phyloP scores from a whole-genome alignment of 2,888 invertebrate species.

The Stenichneumon culpator region DNA sequence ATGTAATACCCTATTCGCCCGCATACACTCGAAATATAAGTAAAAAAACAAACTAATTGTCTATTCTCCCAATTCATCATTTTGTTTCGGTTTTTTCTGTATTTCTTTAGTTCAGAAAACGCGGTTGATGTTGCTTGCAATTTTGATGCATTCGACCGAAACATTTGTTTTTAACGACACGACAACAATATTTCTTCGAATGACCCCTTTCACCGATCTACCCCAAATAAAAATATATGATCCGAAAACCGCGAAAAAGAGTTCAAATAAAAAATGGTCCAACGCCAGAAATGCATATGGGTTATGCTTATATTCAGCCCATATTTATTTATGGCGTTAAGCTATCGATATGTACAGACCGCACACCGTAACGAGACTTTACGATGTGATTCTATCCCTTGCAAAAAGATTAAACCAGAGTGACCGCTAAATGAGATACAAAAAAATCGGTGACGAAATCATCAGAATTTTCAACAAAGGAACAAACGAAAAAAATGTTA shows the following conservation, averaged over 20 bases:
- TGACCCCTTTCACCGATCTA: neutral
- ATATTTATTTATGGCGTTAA: neutral
- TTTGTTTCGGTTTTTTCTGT: no score
- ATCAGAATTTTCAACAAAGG: no score
- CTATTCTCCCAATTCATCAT: no score
- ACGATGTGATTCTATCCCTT: slow-evolving; percentile 45
- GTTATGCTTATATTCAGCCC: neutral
- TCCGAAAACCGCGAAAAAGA: neutral
- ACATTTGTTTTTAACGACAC: neutral
- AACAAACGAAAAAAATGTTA: no score
- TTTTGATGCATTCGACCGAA: neutral
- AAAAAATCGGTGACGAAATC: no score
- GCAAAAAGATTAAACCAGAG: slow-evolving; percentile 32
- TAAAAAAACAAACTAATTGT: no score
- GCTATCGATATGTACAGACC: slow-evolving; percentile 1
- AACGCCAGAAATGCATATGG: neutral
- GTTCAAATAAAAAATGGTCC: neutral
- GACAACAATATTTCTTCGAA: neutral
- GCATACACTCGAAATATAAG: no score
- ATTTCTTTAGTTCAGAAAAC: no score
- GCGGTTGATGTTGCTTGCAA: neutral
- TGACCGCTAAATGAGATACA: no score
- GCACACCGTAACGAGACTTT: slow-evolving; percentile 42
- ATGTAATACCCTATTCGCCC: no score
- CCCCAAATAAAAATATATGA: neutral